A percentile compares a stretch with the other conserved stretches of the same genome.
Conservation (phyloP, 2,888 invertebrate genomes). For the Panopea generosa region DNA sequence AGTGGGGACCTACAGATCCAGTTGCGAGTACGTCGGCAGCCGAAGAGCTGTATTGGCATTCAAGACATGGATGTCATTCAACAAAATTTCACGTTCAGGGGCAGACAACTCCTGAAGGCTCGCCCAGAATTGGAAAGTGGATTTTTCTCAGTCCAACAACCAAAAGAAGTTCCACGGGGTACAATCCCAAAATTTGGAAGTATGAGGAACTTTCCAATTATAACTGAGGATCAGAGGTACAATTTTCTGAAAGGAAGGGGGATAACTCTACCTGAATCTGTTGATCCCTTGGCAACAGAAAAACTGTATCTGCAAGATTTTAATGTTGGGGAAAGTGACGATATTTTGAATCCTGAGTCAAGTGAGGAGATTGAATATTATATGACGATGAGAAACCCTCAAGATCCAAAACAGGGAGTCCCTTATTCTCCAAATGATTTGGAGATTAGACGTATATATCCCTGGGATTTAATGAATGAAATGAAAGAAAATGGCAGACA, state of each 20-base stretch:
- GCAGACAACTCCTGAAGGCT: slow-evolving; percentile 48
- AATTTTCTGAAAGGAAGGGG: slow-evolving; percentile 65
- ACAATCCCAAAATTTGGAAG: slow-evolving; percentile 54
- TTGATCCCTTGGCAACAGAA: slow-evolving; percentile 40
- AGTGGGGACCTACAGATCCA: slow-evolving; percentile 70
- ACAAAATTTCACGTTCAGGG: slow-evolving; percentile 74
- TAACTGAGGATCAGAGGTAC: slow-evolving; percentile 34
- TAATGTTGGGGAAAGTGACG: slow-evolving; percentile 51
- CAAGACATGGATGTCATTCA: slow-evolving; percentile 51
- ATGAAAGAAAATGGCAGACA: too few species aligned
- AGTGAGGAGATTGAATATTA: slow-evolving; percentile 56
- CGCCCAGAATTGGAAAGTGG: slow-evolving; percentile 64
- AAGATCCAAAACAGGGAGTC: slow-evolving; percentile 40
- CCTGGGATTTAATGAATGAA: slow-evolving; percentile 41
- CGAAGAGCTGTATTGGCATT: slow-evolving; percentile 67
- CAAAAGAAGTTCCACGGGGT: slow-evolving; percentile 26
- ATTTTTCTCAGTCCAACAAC: slow-evolving; percentile 69
- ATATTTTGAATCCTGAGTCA: slow-evolving; percentile 23
- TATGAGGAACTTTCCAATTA: slow-evolving; percentile 28
- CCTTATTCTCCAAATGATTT: slow-evolving; percentile 44
- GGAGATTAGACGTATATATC: slow-evolving; percentile 20
- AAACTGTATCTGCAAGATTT: slow-evolving; percentile 56
- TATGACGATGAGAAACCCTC: slow-evolving; percentile 23
- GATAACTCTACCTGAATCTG: slow-evolving; percentile 65
- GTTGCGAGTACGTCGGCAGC: slow-evolving; percentile 45